These are phyloP conservation scores for Lepus timidus DNA, from an alignment of 2,113 vertebrate genomes.

Conservation along the genomic window DNA sequence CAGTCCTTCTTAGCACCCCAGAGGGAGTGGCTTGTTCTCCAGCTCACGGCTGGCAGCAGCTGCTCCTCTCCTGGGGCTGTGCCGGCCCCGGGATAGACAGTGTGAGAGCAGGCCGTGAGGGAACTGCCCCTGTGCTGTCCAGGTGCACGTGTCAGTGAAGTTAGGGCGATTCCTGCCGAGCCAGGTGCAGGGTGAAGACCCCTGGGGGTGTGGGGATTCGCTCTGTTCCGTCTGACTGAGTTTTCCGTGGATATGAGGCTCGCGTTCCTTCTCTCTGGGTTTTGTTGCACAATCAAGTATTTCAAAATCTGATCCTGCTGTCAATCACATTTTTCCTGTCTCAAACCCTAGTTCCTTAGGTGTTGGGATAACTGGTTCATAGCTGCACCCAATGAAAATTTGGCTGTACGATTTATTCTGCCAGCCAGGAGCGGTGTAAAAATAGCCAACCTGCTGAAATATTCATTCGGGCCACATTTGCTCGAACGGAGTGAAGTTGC, in stretches of 20 bases:
- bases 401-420: slow-evolving; percentile 71
- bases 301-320: slow-evolving; percentile 37
- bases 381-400: slow-evolving; percentile 71
- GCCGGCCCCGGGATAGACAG: background rate
- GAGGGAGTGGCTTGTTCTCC: background rate
- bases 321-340: slow-evolving; percentile 36
- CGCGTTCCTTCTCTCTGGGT: slow-evolving; percentile 21
- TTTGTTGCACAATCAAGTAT: slow-evolving; percentile 2
- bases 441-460: slow-evolving; percentile 81
- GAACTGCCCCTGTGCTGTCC: background rate
- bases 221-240: background rate
- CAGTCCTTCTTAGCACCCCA: background rate
- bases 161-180: background rate
- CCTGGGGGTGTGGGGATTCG: background rate
- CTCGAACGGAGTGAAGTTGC: slow-evolving; percentile 73
- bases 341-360: slow-evolving; percentile 18
- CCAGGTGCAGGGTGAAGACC: background rate
- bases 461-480: slow-evolving; percentile 74
- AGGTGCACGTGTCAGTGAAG: background rate
- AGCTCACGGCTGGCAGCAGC: background rate
- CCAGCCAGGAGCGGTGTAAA: slow-evolving; percentile 70
- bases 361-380: slow-evolving; percentile 59
- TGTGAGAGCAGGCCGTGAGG: background rate
- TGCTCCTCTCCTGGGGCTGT: background rate
- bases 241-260: background rate